Evolutionary conservation across 2,113 vertebrate species (phyloP).

Genomic region (Triplophysa dalaica): DNA sequence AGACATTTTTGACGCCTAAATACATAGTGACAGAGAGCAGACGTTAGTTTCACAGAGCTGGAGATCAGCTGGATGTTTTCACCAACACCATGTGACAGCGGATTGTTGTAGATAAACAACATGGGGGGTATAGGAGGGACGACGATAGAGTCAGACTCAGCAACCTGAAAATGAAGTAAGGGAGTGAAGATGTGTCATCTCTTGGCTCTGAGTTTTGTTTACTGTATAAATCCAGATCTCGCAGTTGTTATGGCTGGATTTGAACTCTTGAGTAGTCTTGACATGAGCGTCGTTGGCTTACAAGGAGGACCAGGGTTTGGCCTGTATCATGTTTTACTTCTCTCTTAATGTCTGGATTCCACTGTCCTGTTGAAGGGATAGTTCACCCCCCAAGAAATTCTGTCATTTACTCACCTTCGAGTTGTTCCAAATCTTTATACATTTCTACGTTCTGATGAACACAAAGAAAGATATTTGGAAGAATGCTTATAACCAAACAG

Average conservation of each 20-base stretch:
- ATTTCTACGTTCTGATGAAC: too few species aligned
- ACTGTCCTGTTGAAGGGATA: too few species aligned
- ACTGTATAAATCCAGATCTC: background rate
- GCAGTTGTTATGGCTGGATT: background rate
- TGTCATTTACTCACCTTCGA: too few species aligned
- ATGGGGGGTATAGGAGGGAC: background rate
- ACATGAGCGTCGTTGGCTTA: too few species aligned
- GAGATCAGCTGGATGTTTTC: conserved; percentile 47
- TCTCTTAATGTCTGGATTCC: too few species aligned
- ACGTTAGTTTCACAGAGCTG: conserved; percentile 22
- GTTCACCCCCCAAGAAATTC: too few species aligned
- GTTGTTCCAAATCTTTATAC: too few species aligned
- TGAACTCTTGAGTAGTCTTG: background rate
- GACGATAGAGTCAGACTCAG: background rate
- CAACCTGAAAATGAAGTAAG: background rate
- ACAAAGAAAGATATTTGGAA: too few species aligned
- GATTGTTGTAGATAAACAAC: background rate
- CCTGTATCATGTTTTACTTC: too few species aligned
- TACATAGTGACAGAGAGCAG: conserved; percentile 26
- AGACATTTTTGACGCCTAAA: conserved; percentile 41
- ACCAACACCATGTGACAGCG: background rate
- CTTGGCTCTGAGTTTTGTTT: background rate
- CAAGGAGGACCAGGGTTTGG: too few species aligned
- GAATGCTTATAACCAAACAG: too few species aligned
- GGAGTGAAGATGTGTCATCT: too few species aligned